A percentile compares a stretch with the other conserved stretches of the same genome.
phyloP scores from a whole-genome alignment of 2,888 invertebrate genomes.

The Neocrepidodera transversa region DNA sequence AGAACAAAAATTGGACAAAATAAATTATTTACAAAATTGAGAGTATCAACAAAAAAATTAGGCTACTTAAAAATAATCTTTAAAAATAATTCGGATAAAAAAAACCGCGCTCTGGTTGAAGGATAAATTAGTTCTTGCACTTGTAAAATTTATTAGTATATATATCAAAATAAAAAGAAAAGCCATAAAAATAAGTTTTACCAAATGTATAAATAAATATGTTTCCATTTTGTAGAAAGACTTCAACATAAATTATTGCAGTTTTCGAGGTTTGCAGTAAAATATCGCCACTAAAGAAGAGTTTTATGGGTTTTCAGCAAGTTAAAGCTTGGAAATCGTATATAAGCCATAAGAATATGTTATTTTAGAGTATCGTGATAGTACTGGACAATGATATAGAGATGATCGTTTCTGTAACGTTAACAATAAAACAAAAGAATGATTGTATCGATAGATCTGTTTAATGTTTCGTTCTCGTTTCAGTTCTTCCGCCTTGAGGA shows the following conservation, averaged over 20 bases:
- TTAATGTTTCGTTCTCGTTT: neutral
- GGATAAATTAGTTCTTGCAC: no score
- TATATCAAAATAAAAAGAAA: neutral
- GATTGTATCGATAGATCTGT: neutral
- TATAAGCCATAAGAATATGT: conserved; percentile 18
- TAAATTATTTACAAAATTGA: no score
- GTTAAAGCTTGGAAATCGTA: conserved; percentile 17
- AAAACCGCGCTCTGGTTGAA: no score
- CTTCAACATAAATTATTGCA: conserved; percentile 15
- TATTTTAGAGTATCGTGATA: conserved; percentile 19
- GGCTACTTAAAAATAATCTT: no score
- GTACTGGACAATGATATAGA: conserved; percentile 3
- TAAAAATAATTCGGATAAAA: no score
- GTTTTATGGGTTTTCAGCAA: conserved; percentile 21
- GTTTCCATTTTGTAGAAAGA: conserved; percentile 9
- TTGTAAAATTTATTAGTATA: neutral
- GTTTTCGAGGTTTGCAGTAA: conserved; percentile 17
- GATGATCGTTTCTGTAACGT: neutral
- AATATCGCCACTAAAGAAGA: conserved; percentile 24
- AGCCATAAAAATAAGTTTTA: conserved; percentile 2
- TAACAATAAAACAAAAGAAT: conserved; percentile 4
- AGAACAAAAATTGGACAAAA: neutral
- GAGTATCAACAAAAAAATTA: no score
- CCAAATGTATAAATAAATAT: conserved; percentile 10
- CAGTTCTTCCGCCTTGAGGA: neutral